Percentiles rank a stretch among this genome's conserved stretches.
Conservation (phyloP, 2,113 vertebrate species). For the Rhipidura dahli region DNA sequence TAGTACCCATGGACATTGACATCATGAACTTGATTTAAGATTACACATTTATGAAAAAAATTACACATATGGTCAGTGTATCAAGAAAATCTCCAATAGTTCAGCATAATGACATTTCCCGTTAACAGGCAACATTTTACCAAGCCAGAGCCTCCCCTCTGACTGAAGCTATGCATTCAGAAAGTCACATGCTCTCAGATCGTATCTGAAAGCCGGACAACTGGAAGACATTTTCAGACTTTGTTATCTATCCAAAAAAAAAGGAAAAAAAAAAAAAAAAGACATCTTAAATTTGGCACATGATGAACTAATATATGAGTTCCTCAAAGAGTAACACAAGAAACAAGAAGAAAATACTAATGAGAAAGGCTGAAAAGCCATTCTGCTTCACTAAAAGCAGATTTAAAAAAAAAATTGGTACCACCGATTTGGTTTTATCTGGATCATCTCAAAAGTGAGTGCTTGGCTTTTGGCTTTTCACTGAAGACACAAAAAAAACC, state of each 20-base stretch:
- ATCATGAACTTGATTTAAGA: background rate
- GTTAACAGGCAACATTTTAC: background rate
- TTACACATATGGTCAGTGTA: background rate
- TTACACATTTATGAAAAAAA: background rate
- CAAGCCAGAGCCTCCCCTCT: background rate
- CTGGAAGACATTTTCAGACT: background rate
- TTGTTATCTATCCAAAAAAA: background rate
- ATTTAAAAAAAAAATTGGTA: background rate
- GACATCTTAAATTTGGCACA: background rate
- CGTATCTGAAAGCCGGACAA: background rate
- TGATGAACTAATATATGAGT: background rate
- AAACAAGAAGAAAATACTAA: background rate
- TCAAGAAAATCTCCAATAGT: background rate
- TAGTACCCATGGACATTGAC: rapidly evolving
- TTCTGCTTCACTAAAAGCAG: background rate
- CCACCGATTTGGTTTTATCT: background rate
- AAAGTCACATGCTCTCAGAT: background rate
- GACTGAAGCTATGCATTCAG: background rate
- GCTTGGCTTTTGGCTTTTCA: background rate
- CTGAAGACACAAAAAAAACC: background rate
- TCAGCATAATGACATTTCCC: background rate
- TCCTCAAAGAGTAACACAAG: background rate
- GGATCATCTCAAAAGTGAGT: background rate
- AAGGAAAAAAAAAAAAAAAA: background rate
- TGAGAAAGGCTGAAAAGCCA: background rate